Percentiles rank a stretch among this genome's conserved stretches.
Conservation (phyloP, 2,113 vertebrate genomes). For the Pomatorhinus ruficollis region DNA sequence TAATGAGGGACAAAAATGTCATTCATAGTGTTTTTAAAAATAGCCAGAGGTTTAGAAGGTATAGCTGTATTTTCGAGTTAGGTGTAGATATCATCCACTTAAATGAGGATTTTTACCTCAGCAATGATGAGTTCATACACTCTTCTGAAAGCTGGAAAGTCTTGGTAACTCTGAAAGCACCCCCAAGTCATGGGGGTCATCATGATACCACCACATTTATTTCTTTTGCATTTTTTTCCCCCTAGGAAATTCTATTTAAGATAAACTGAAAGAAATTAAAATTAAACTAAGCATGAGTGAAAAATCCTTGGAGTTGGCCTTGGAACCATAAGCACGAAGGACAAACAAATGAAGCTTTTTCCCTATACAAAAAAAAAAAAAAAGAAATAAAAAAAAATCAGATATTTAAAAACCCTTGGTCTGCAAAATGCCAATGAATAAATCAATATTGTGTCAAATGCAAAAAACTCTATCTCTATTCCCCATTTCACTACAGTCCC, state of each 20-base stretch:
- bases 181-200: neutral
- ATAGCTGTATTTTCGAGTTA: neutral
- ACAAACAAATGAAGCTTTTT: neutral
- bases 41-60: neutral
- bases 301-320: neutral
- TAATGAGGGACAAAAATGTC: neutral
- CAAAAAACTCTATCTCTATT: neutral
- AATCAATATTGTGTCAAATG: neutral
- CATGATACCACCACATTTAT: neutral
- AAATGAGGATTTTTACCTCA: neutral
- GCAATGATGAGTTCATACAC: neutral
- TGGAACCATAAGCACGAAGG: neutral
- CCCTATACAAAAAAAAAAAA: neutral
- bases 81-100: neutral
- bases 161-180: neutral
- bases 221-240: neutral
- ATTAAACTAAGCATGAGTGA: neutral
- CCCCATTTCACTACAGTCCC: neutral
- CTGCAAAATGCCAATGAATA: neutral
- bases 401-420: neutral
- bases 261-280: neutral
- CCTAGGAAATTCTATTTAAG: neutral
- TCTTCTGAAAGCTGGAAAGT: neutral
- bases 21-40: neutral
- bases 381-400: neutral